A percentile compares a stretch with the other conserved stretches of the same genome.
Evolutionary conservation across 2,113 vertebrate species (phyloP).

Genomic region (Sardina pilchardus): DNA sequence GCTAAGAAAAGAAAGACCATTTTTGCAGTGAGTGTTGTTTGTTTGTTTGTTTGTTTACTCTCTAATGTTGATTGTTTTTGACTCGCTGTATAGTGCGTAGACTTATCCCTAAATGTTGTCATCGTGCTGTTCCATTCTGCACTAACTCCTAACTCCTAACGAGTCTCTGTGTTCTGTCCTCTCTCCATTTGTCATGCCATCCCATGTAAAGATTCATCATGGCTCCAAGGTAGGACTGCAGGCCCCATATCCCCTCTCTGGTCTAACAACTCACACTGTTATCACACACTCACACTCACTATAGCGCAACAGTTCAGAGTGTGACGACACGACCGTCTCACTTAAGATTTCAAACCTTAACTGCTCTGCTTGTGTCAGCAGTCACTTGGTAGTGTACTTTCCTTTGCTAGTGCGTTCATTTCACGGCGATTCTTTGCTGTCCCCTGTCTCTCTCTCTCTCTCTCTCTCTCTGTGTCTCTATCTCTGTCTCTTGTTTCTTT

Average conservation of each 20-base stretch:
- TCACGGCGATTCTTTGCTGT: neutral
- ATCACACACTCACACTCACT: neutral
- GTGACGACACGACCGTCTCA: neutral
- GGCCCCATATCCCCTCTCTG: neutral
- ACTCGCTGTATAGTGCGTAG: neutral
- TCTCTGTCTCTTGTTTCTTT: neutral
- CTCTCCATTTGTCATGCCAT: neutral
- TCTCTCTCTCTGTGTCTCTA: neutral
- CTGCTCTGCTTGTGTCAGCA: neutral
- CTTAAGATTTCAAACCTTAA: neutral
- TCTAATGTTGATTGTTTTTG: neutral
- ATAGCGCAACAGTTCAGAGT: neutral
- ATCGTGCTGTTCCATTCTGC: neutral
- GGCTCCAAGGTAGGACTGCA: constrained; percentile 47
- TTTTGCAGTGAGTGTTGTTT: neutral
- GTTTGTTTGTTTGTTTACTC: neutral
- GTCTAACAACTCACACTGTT: neutral
- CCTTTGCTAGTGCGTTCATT: neutral
- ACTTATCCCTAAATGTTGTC: neutral
- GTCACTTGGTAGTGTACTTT: neutral
- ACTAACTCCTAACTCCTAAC: neutral
- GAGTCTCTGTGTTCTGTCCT: neutral
- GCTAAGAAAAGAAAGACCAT: neutral
- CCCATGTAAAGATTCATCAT: constrained; percentile 47
- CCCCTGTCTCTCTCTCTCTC: neutral